phyloP scores from a whole-genome alignment of 2,797 vertebrate species.

The Neomorphus geoffroyi region DNA sequence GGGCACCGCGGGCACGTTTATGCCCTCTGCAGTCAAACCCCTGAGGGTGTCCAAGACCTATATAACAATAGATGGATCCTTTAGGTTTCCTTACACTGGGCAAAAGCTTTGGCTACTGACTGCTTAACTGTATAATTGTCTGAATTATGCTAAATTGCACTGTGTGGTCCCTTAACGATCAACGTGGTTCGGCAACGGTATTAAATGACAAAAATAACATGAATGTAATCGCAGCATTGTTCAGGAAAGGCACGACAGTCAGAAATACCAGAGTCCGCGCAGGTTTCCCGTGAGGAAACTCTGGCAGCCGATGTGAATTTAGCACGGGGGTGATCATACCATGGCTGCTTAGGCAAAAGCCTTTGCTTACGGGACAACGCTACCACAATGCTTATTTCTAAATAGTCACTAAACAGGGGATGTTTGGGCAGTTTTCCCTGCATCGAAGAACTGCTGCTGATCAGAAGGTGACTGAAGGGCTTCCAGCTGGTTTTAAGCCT shows the following conservation, averaged over 20 bases:
- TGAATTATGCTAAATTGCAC: constrained; percentile 24
- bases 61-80: neutral
- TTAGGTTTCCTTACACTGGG: neutral
- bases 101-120: neutral
- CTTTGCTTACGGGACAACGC: neutral
- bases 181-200: neutral
- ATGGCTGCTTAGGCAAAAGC: neutral
- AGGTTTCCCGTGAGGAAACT: neutral
- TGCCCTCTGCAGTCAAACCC: neutral
- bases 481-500: neutral
- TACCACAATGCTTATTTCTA: neutral
- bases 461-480: neutral
- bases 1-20: neutral
- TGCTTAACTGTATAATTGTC: constrained; percentile 17
- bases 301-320: neutral
- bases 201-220: constrained; percentile 31
- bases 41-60: neutral
- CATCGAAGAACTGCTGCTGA: neutral
- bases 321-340: neutral
- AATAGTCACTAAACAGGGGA: neutral
- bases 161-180: constrained; percentile 39
- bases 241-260: neutral
- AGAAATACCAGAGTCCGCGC: neutral
- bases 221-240: neutral
- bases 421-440: neutral